Percentiles rank a stretch among this genome's conserved stretches.
Conservation (phyloP, 2,113 vertebrate species). For the Setophaga coronata region DNA sequence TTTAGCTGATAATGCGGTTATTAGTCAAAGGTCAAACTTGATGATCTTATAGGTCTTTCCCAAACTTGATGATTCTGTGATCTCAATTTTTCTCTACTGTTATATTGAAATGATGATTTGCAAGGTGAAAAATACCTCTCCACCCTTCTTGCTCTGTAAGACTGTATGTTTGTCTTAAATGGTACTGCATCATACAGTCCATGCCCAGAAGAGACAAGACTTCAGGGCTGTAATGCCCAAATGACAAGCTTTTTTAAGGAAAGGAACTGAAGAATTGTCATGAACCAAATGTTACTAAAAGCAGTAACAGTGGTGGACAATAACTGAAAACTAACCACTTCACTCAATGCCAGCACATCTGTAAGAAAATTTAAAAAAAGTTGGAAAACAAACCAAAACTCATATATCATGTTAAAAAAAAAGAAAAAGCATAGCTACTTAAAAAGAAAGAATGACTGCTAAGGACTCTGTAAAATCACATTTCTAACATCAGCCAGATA, state of each 20-base stretch:
- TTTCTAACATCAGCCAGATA: not conserved
- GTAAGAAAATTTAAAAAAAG: not conserved
- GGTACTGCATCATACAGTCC: not conserved
- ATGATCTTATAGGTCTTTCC: not conserved
- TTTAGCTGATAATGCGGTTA: not conserved
- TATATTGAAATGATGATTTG: not conserved
- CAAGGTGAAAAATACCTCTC: not conserved
- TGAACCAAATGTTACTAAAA: not conserved
- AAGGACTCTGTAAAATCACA: not conserved
- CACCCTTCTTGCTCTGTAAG: not conserved
- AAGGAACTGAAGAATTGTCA: not conserved
- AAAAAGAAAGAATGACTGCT: constrained; percentile 24
- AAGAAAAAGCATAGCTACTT: not conserved
- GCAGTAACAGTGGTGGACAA: not conserved
- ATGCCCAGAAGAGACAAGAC: not conserved
- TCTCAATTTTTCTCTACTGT: not conserved
- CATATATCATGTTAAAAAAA: not conserved
- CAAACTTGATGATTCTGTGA: not conserved
- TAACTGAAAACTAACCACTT: not conserved
- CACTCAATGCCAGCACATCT: not conserved
- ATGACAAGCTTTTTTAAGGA: not conserved
- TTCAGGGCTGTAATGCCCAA: not conserved
- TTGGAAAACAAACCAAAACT: not conserved
- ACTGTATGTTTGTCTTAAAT: not conserved
- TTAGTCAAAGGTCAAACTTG: not conserved